phyloP scores from a whole-genome alignment of 2,797 vertebrate genomes.

The Garrulus glandarius region DNA sequence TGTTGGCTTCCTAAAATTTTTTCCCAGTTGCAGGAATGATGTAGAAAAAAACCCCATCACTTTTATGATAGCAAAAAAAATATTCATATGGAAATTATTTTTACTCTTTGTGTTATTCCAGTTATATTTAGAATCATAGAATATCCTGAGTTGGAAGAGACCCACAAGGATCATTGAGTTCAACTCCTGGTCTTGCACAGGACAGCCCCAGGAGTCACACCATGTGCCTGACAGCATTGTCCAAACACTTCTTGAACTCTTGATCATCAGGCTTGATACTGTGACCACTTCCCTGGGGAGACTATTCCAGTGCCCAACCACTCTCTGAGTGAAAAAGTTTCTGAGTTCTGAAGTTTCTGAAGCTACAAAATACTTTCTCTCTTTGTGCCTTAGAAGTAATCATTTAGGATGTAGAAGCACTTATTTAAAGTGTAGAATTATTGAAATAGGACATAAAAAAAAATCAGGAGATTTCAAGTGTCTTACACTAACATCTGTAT shows the following conservation, averaged over 20 bases:
- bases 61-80: neutral
- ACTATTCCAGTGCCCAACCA: neutral
- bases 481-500: neutral
- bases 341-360: neutral
- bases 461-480: neutral
- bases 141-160: neutral
- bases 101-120: neutral
- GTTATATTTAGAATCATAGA: neutral
- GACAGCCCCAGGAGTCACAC: too few species aligned
- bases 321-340: neutral
- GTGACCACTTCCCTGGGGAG: neutral
- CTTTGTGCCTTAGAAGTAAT: neutral
- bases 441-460: neutral
- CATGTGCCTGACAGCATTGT: neutral
- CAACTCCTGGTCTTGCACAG: neutral
- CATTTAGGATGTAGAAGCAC: neutral
- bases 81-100: neutral
- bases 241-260: neutral
- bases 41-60: accelerated
- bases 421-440: neutral
- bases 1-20: neutral
- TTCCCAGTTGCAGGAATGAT: neutral
- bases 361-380: neutral
- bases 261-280: neutral
- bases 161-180: neutral